Base-by-base conservation (phyloP, 2,113 vertebrate genomes). In the Oryzias woworae region DNA sequence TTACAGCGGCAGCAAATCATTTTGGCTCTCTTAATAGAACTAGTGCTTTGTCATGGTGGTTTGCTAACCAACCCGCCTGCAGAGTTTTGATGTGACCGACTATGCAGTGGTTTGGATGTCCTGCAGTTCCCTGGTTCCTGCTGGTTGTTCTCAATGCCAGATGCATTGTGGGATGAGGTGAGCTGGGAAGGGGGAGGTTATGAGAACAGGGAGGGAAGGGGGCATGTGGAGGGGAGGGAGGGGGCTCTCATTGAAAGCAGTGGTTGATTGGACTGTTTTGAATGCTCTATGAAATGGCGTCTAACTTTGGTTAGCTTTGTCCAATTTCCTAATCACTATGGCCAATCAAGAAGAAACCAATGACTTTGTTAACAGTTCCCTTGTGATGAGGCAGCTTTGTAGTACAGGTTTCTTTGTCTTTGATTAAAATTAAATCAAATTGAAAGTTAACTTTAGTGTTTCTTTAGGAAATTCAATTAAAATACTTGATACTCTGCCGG, bases 131-230 rank as follows among this genome's bases (percentile, higher is more conserved):
- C 91, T 90, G 92, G 95, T 96, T 96, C 94, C 94, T 94, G 91
- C 96, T 98, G 96, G 96, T 98, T 96, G 95, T 99, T 98, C 94
- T 97, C 94, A 81, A 91, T 93, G 89, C 81, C 64, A 83, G 80
- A 85, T 92, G 89, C 87, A 91, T 92, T 92, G 91, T 84, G 88
- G 83, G 90, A 93, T 94, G 94, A 64, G 49, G 79, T 80, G 81
- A 85, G 69, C 63, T 69, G 59, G 66, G 70, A 80, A 31, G 46
- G 46, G 45, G 82, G 81, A 80, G 92, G 88, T 90, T 83, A 90
- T 89, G 91, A 90, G 91, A 93, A 75, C 55, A 57, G 56, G 58
- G 66, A 65, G 66, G 50, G 66, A 65, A 65, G 50, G 53, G 73
- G 69, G 14, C 28, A 65, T 71, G 56, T 63, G 62, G 77, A 69